Evolutionary conservation across 2,888 invertebrate species (phyloP).

Genomic region (Epirrhoe tristata): DNA sequence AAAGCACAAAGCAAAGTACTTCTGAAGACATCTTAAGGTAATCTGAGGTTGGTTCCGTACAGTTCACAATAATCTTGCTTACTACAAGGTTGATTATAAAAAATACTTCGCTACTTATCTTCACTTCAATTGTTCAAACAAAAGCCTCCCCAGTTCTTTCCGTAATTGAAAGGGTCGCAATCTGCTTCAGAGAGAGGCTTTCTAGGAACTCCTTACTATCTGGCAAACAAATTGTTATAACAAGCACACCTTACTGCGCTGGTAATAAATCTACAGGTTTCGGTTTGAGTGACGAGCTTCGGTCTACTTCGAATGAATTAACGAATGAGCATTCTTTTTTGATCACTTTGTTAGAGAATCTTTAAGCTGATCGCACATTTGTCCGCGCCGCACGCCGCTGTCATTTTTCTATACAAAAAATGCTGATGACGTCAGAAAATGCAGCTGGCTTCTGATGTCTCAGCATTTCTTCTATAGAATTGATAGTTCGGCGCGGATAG

Average conservation of each 20-base stretch:
- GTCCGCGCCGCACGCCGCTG: no score
- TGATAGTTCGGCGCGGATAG: no score
- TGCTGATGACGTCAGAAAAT: no score
- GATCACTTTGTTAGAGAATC: no score
- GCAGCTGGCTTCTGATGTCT: no score
- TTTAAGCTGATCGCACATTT: no score
- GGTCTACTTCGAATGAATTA: neutral
- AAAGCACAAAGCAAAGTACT: neutral
- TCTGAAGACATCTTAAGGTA: neutral
- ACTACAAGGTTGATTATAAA: constrained; percentile 4
- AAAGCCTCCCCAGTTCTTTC: constrained; percentile 37
- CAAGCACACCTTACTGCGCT: constrained; percentile 70
- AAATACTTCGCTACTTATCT: constrained; percentile 23
- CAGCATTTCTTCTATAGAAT: no score
- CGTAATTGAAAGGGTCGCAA: constrained; percentile 51
- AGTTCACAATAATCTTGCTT: neutral
- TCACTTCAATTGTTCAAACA: constrained; percentile 35
- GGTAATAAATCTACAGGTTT: constrained; percentile 65
- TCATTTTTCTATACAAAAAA: no score
- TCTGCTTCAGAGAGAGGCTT: constrained; percentile 54
- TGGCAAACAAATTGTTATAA: constrained; percentile 74
- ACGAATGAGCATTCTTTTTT: no score
- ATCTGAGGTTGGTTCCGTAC: neutral
- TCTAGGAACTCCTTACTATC: constrained; percentile 58
- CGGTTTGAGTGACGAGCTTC: constrained; percentile 16